Percentiles rank a stretch among this genome's conserved stretches.
Evolutionary conservation across 1,140 invertebrate genomes (phyloP).

Genomic region (Acyrthosiphon pisum): DNA sequence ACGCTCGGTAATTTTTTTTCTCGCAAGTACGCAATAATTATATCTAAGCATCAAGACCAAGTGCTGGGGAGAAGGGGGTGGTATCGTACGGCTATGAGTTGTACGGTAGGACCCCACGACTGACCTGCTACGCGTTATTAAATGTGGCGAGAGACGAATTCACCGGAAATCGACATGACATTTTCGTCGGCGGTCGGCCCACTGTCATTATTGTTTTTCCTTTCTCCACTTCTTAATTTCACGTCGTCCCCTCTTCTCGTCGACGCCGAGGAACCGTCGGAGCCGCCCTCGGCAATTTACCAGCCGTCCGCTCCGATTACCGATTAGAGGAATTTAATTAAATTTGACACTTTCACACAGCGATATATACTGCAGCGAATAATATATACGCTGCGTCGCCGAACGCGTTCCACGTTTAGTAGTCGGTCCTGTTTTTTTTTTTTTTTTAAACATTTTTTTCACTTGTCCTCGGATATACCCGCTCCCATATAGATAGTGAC

Average conservation of each 20-base stretch:
- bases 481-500: too few species aligned
- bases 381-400: background rate
- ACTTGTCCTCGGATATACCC: background rate
- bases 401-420: background rate
- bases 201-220: slow-evolving; percentile 37
- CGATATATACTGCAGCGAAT: background rate
- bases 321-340: slow-evolving; percentile 44
- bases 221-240: slow-evolving; percentile 19
- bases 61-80: too few species aligned
- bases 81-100: too few species aligned
- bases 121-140: slow-evolving; percentile 9
- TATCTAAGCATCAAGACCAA: background rate
- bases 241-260: background rate
- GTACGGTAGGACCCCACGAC: too few species aligned
- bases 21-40: background rate
- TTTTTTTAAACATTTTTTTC: background rate
- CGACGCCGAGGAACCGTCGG: too few species aligned
- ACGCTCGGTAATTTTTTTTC: background rate
- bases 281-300: slow-evolving; percentile 37
- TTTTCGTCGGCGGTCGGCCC: background rate
- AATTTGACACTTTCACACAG: slow-evolving; percentile 34
- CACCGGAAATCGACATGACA: background rate
- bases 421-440: background rate
- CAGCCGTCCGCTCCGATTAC: slow-evolving; percentile 43
- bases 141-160: background rate